Evolutionary conservation across 2,113 vertebrate genomes (phyloP).

Genomic region (Limanda limanda): DNA sequence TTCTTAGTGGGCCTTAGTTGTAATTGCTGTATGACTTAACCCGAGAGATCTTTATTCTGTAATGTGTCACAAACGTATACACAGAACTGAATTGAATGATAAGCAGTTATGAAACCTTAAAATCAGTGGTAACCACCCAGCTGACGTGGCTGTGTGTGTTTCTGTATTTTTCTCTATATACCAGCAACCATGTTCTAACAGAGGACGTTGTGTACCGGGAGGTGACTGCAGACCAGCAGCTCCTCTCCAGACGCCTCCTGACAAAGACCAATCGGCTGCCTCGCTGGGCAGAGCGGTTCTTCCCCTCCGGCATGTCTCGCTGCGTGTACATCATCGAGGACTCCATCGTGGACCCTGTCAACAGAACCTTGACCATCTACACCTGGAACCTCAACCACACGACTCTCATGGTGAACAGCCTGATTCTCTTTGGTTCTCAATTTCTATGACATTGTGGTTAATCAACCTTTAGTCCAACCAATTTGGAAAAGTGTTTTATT

Average conservation of each 20-base stretch:
- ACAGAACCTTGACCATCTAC: slow-evolving; percentile 78
- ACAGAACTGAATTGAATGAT: background rate
- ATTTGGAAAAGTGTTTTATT: too few species aligned
- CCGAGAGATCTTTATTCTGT: background rate
- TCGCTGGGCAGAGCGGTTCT: slow-evolving; percentile 83
- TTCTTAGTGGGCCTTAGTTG: background rate
- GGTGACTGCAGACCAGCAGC: slow-evolving; percentile 80
- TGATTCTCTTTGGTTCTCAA: background rate
- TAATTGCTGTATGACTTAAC: background rate
- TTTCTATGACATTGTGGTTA: background rate
- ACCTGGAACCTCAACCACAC: slow-evolving; percentile 84
- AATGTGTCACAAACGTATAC: background rate
- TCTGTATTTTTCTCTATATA: background rate
- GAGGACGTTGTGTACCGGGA: slow-evolving; percentile 85
- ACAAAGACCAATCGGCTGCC: slow-evolving; percentile 87
- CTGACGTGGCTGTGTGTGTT: slow-evolving; percentile 1
- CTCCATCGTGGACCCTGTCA: slow-evolving; percentile 81
- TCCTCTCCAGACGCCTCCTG: slow-evolving; percentile 82
- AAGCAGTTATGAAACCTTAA: background rate
- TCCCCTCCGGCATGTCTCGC: slow-evolving; percentile 80
- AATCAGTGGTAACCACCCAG: background rate
- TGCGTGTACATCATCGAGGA: slow-evolving; percentile 85
- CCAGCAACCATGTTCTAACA: slow-evolving; percentile 85
- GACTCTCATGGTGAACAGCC: slow-evolving; percentile 69
- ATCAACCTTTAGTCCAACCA: background rate